phyloP scores from a whole-genome alignment of 2,113 vertebrate species.

The Pongo abelii region DNA sequence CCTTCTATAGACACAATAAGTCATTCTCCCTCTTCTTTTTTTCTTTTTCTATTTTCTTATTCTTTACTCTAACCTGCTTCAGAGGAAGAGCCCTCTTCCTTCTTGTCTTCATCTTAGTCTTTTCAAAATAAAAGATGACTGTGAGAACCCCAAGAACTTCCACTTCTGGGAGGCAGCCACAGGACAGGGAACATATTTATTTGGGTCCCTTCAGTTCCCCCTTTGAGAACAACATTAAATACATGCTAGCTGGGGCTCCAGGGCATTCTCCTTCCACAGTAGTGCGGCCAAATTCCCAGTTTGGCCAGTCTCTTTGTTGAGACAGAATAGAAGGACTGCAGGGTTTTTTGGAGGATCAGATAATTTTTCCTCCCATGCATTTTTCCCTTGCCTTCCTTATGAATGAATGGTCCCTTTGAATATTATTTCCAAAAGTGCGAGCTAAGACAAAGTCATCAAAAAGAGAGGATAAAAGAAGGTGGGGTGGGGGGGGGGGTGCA shows the following conservation, averaged over 20 bases:
- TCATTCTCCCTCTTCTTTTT: not conserved
- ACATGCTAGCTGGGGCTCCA: not conserved
- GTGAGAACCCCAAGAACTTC: not conserved
- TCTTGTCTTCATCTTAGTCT: not conserved
- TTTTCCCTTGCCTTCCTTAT: not conserved
- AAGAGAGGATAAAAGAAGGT: not conserved
- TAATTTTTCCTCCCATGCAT: not conserved
- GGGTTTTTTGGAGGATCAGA: not conserved
- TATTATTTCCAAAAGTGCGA: slow-evolving; percentile 30
- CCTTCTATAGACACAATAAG: not conserved
- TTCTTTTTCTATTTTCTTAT: not conserved
- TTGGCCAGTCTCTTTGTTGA: not conserved
- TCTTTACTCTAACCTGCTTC: not conserved
- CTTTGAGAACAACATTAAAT: not conserved
- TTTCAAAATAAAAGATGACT: slow-evolving; percentile 12
- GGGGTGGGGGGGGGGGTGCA: too few species aligned
- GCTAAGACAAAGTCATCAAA: not conserved
- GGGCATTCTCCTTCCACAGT: not conserved
- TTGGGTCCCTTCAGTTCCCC: not conserved
- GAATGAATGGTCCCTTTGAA: slow-evolving; percentile 2
- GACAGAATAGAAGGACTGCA: not conserved
- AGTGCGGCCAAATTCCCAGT: fast-evolving
- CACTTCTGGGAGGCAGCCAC: not conserved
- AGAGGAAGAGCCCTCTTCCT: not conserved
- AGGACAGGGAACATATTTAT: not conserved